Evolutionary conservation across 2,797 vertebrate species (phyloP).

Genomic region (Sparidentex hasta): DNA sequence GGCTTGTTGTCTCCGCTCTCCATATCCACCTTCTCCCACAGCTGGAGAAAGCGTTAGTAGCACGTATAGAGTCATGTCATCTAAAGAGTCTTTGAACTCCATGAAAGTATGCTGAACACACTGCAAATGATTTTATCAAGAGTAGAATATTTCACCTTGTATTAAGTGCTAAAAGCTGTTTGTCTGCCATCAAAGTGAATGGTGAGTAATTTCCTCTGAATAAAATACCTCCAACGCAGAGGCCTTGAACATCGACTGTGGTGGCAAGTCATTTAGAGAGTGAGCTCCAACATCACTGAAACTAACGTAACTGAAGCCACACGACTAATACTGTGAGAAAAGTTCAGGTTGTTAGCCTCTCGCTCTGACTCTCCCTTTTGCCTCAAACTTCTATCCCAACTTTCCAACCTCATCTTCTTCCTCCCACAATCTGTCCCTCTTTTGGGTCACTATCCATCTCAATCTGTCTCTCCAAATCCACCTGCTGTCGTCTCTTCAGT

Average conservation of each 20-base stretch:
- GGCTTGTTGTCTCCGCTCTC: conserved; percentile 49
- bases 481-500: conserved; percentile 50
- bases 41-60: conserved; percentile 17
- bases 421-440: conserved; percentile 39
- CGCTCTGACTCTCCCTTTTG: neutral
- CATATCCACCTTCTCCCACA: conserved; percentile 43
- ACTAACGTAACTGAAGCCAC: neutral
- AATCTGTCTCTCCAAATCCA: conserved; percentile 58
- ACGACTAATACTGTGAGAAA: neutral
- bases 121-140: neutral
- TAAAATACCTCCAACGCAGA: neutral
- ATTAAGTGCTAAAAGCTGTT: conserved; percentile 5
- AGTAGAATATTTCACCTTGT: neutral
- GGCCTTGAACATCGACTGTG: conserved; percentile 30
- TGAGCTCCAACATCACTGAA: conserved; percentile 4
- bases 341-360: too few species aligned
- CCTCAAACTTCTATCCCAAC: conserved; percentile 3
- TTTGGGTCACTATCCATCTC: conserved; percentile 61
- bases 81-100: neutral
- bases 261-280: conserved; percentile 11
- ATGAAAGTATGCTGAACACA: conserved; percentile 11
- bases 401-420: neutral
- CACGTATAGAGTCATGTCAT: conserved; percentile 5
- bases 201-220: neutral
- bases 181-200: conserved; percentile 6